Evolutionary conservation across 2,888 invertebrate genomes (phyloP).

Genomic region (Pyrrhia umbra): DNA sequence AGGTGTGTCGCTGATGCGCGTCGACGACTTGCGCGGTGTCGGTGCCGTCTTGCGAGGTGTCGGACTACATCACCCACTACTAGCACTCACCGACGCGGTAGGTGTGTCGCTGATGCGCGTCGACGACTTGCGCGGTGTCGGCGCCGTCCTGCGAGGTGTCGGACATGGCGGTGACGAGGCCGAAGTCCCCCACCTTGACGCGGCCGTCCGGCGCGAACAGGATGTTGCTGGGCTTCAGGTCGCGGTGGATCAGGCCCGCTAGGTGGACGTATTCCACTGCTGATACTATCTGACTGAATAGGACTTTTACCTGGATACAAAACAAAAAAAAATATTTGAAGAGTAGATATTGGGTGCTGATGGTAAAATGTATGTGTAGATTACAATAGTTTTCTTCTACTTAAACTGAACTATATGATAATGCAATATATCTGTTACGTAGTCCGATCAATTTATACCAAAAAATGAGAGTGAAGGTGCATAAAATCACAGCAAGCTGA

Average conservation of each 20-base stretch:
- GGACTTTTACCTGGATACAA: slow-evolving; percentile 88
- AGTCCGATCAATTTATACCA: no score
- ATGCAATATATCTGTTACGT: no score
- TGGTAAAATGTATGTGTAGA: no score
- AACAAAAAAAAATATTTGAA: no score
- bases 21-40: no score
- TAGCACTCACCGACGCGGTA: slow-evolving; percentile 91
- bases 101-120: slow-evolving; percentile 88
- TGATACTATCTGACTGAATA: slow-evolving; percentile 97
- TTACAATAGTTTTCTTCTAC: no score
- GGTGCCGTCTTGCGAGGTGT: no score
- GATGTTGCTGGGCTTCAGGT: slow-evolving; percentile 94
- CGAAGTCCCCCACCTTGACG: slow-evolving; percentile 99
- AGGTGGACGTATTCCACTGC: slow-evolving; percentile 99
- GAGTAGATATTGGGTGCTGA: no score
- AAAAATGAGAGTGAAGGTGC: no score
- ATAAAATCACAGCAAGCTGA: no score
- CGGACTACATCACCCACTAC: slow-evolving; percentile 51
- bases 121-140: slow-evolving; percentile 63
- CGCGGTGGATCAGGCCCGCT: slow-evolving; percentile 98
- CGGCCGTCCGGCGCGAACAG: slow-evolving; percentile 97
- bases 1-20: no score
- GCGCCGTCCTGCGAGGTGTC: slow-evolving; percentile 77
- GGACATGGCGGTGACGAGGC: slow-evolving; percentile 96
- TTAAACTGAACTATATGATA: no score